Conservation (phyloP, 2,113 vertebrate genomes). For the Fukomys damarensis region DNA sequence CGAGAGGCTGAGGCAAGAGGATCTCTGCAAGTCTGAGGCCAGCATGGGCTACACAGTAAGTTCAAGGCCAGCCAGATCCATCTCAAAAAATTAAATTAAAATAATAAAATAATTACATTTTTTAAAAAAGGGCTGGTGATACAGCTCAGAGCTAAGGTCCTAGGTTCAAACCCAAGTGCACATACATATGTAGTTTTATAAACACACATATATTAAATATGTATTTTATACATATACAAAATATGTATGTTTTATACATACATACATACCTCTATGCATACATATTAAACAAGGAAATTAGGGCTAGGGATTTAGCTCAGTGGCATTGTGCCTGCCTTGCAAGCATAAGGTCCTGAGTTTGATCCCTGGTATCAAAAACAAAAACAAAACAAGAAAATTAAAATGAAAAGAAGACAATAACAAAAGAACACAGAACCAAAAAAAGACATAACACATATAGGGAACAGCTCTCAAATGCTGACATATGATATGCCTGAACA, state of each 20-base stretch:
- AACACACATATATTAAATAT: background rate
- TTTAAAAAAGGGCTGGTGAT: background rate
- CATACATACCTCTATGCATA: background rate
- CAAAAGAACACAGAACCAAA: background rate
- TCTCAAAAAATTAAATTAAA: background rate
- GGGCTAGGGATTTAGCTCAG: too few relatives aligned
- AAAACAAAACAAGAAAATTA: background rate
- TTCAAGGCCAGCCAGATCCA: background rate
- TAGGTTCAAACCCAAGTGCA: background rate
- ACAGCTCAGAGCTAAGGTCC: background rate
- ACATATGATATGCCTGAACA: rapidly evolving
- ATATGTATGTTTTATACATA: background rate
- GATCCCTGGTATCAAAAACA: too few relatives aligned
- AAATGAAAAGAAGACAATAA: background rate
- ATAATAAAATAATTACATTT: background rate
- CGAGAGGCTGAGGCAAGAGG: background rate
- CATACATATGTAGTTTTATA: background rate
- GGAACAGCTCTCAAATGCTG: too few relatives aligned
- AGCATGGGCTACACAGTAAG: background rate
- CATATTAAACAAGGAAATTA: too few relatives aligned
- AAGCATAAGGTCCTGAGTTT: too few relatives aligned
- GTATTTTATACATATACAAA: background rate
- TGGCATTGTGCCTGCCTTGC: too few relatives aligned
- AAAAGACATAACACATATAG: background rate
- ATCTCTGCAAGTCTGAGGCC: background rate